Base-by-base conservation (phyloP, 2,113 vertebrate species). In the Peucedramus taeniatus region DNA sequence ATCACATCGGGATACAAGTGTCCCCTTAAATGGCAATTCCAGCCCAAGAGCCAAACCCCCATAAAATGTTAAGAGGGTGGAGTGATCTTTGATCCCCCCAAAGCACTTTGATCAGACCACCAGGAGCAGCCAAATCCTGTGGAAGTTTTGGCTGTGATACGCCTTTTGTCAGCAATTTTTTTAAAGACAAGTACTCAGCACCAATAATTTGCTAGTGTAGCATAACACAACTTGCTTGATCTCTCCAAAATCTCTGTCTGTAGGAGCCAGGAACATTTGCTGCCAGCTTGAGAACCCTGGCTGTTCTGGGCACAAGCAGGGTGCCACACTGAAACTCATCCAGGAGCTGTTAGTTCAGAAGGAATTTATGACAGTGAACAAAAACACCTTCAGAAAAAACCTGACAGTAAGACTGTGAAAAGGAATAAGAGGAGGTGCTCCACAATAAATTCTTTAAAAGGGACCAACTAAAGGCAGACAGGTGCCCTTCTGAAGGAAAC, bases 321-420 rank as follows among this genome's bases (percentile, higher is more conserved):
- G 13, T 35, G 56, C 39, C 33, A 12, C 70, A 12, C 30, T 27
- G 59, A 51, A 85, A 65, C 18, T 15, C 16, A 20, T 8, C 12
- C 3, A 30, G 28, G n/a, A n/a, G 31, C 39, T 59, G 18, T 28
- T 1, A 21, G 7, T 33, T 4, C 1, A 0, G 27, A 69, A 22
- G 20, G 13, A 49, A 65, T 26, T 47, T 39, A 2, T 3, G 39
- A 64, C 1, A 47, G 24, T 6, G 30, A 87, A 26, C 33, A 90
- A 82, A 90, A 12, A 11, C 31, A 37, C 31, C 40, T 33, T 57
- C 53, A 66, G 37, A 31, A 68, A 35, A 70, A 77, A 47, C 1
- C 22, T 40, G 47, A 53, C 23, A 42, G 60, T 18, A n/a, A 64
- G n/a, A 18, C 24, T 16, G 30, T 12, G 13, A 56, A 49, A 26